These are phyloP conservation scores for Callinectes sapidus DNA, from an alignment of 2,888 invertebrate species.

Conservation along the genomic window DNA sequence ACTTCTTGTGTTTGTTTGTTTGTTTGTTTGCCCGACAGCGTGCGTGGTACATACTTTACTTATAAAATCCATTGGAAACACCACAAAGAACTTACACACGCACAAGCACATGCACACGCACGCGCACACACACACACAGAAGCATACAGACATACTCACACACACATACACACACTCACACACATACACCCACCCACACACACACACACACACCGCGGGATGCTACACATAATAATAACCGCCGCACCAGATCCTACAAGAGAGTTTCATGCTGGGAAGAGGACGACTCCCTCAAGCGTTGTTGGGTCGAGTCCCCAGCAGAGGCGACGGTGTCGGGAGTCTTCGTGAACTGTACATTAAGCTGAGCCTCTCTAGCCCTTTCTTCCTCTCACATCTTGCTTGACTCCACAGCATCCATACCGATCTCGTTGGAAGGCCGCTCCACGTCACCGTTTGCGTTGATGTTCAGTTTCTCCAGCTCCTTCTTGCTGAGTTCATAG, in stretches of 20 bases:
- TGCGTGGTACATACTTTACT: slow-evolving; percentile 2
- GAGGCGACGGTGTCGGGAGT: slow-evolving; percentile 27
- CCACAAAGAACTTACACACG: not conserved
- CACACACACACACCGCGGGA: not conserved
- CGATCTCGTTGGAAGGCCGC: slow-evolving; percentile 69
- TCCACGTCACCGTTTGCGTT: slow-evolving; percentile 69
- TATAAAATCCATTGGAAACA: slow-evolving; percentile 7
- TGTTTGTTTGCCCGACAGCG: not conserved
- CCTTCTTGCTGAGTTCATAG: slow-evolving; percentile 73
- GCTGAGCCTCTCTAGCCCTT: slow-evolving; percentile 2
- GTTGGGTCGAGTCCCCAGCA: slow-evolving; percentile 26
- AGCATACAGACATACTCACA: not conserved
- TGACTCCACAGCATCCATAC: slow-evolving; percentile 70
- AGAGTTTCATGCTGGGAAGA: slow-evolving; percentile 62
- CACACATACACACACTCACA: not conserved
- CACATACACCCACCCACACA: not conserved
- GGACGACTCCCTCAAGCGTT: slow-evolving; percentile 31
- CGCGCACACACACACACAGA: not conserved
- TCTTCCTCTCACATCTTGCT: slow-evolving; percentile 70
- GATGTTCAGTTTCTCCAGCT: slow-evolving; percentile 66
- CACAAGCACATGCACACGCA: not conserved
- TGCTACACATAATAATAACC: slow-evolving; percentile 12
- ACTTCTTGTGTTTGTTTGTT: not conserved
- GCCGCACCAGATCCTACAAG: slow-evolving; percentile 41
- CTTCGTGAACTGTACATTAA: slow-evolving; percentile 48